Percentiles rank a stretch among this genome's conserved stretches.
These are phyloP conservation scores for Rhinopomastus cyanomelas DNA, from an alignment of 2,113 vertebrate genomes.

Conservation along the genomic window DNA sequence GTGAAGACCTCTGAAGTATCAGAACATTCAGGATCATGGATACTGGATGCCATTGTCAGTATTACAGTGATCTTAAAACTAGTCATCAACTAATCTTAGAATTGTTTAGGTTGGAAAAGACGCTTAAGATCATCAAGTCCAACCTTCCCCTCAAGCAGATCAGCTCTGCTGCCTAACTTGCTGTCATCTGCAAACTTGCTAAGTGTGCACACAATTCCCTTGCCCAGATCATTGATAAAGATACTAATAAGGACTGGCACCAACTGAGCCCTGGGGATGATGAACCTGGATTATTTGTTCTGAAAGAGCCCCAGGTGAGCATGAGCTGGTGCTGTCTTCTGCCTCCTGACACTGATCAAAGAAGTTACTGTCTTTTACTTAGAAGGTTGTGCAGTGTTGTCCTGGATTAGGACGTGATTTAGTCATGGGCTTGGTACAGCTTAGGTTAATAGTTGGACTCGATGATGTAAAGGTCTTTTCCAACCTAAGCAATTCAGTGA, in stretches of 20 bases:
- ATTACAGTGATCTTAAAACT: no score
- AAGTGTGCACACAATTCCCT: accelerated
- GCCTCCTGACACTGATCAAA: neutral
- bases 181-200: neutral
- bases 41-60: neutral
- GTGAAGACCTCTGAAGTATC: neutral
- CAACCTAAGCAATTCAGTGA: neutral
- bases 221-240: neutral
- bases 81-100: neutral
- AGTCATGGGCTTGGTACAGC: no score
- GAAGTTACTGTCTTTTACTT: neutral
- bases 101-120: neutral
- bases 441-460: no score
- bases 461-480: no score
- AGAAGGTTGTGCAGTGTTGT: neutral
- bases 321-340: neutral
- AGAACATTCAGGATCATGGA: neutral
- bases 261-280: neutral
- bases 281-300: neutral
- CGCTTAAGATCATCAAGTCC: neutral
- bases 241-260: neutral
- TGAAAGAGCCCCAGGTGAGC: neutral
- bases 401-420: neutral
- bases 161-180: neutral
- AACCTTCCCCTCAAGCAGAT: neutral